Conservation (phyloP, 30 jellyfish, hydroid and myxozoan genomes). For the Hydractinia echinata region DNA sequence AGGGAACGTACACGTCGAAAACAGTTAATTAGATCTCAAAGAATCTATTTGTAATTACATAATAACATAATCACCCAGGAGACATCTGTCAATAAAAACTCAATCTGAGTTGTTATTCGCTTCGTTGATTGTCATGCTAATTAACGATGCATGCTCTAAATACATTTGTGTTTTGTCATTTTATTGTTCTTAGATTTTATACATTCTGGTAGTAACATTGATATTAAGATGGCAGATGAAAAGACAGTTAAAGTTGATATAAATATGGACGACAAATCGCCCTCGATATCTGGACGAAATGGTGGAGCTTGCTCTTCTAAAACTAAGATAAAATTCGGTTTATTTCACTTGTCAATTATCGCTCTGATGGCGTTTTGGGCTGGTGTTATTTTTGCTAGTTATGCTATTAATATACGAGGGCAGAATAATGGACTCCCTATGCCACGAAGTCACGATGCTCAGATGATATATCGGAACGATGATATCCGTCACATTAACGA, state of each 20-base stretch:
- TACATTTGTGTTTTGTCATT: no score
- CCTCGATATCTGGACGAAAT: not conserved
- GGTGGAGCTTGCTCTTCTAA: not conserved
- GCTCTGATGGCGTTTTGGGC: conserved; percentile 31
- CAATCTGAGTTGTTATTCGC: no score
- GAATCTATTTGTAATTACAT: no score
- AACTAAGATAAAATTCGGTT: conserved; percentile 7
- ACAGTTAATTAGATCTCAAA: no score
- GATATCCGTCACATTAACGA: no score
- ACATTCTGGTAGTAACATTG: not conserved
- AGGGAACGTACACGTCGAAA: no score
- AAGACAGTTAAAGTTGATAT: not conserved
- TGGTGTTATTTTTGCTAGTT: conserved; percentile 13
- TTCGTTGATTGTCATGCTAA: no score
- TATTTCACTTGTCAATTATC: conserved; percentile 13
- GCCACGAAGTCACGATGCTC: not conserved
- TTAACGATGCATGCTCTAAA: no score
- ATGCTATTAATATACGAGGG: not conserved
- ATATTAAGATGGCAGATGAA: not conserved
- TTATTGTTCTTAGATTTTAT: no score
- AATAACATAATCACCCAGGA: no score
- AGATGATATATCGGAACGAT: no score
- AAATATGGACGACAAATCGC: not conserved
- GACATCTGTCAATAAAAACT: no score
- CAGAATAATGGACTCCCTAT: not conserved